phyloP scores from a whole-genome alignment of 2,888 invertebrate species.

The Scaptomyza tumidula region DNA sequence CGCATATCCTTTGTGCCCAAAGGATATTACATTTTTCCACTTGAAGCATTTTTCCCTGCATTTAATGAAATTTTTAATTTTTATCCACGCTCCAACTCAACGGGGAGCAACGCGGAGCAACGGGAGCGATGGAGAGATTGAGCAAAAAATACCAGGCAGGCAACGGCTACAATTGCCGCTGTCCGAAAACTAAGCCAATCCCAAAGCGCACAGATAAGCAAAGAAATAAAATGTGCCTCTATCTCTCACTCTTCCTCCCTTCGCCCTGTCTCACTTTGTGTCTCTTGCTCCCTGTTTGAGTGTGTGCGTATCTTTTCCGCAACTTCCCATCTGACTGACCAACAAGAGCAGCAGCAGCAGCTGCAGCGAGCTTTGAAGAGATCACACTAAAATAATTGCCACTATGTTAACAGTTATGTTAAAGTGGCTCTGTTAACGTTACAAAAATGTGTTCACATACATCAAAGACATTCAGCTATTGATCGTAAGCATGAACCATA shows the following conservation, averaged over 20 bases:
- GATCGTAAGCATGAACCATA: no score
- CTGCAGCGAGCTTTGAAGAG: not conserved
- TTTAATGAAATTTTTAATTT: conserved; percentile 80
- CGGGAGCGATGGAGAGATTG: no score
- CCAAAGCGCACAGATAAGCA: conserved; percentile 59
- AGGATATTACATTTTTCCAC: conserved; percentile 80
- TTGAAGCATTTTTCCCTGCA: conserved; percentile 78
- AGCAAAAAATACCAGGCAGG: conserved; percentile 3
- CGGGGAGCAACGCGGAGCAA: not conserved
- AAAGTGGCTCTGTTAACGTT: not conserved
- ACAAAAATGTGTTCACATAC: no score
- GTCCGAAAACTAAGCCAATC: conserved; percentile 30
- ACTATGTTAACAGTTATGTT: not conserved
- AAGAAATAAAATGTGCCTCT: not conserved
- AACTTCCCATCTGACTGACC: not conserved
- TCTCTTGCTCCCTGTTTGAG: not conserved
- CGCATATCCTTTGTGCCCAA: conserved; percentile 79
- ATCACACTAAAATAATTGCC: conserved; percentile 5
- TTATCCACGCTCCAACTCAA: conserved; percentile 60
- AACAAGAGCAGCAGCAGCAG: conserved; percentile 31
- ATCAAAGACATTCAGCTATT: no score
- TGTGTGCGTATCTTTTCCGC: not conserved
- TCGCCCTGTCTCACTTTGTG: not conserved
- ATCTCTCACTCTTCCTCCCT: not conserved
- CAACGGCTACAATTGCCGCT: conserved; percentile 28